Conservation (phyloP, 2,113 vertebrate species). For the human region GRCh38 chr6:168303001-168303500, state of each 20-base stretch:
- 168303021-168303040: too few relatives aligned
- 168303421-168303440: background rate
- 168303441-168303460: background rate
- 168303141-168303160: background rate
- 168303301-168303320: background rate
- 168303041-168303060: background rate
- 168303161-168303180: too few relatives aligned
- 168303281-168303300: background rate
- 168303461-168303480: background rate
- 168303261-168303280: background rate
- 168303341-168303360: background rate
- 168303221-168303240: too few relatives aligned
- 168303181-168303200: background rate
- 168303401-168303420: background rate
- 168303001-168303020: background rate
- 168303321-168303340: background rate
- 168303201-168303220: background rate
- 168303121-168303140: rapidly evolving
- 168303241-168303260: background rate
- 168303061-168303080: too few relatives aligned
- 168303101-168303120: background rate
- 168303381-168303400: background rate
- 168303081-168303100: rapidly evolving
- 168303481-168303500: background rate
- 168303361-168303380: background rate